Conservation (phyloP, 2,888 invertebrate genomes). For the Plutella xylostella region DNA sequence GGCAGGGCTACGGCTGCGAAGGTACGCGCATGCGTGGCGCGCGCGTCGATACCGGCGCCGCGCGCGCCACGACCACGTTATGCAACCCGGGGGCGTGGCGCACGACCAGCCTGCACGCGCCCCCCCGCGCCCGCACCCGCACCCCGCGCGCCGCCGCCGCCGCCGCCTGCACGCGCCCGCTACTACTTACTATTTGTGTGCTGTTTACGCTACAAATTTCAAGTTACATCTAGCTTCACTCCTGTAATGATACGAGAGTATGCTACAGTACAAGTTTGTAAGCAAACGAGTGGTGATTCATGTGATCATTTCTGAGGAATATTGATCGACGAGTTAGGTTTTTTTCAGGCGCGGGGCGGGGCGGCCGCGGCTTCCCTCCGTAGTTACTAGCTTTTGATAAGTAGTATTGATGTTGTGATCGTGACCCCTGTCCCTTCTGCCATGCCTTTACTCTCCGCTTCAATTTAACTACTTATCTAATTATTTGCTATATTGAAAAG, state of each 20-base stretch:
- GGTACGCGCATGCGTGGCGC: conserved; percentile 76
- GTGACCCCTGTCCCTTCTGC: too few species aligned
- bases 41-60: conserved; percentile 7
- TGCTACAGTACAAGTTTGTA: too few species aligned
- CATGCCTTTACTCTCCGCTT: too few species aligned
- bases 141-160: conserved; percentile 29
- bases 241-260: too few species aligned
- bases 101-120: conserved; percentile 23
- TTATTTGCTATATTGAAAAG: too few species aligned
- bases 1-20: conserved; percentile 99
- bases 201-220: too few species aligned
- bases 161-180: conserved; percentile 24
- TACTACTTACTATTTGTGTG: too few species aligned
- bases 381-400: too few species aligned
- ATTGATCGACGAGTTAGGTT: conserved; percentile 63
- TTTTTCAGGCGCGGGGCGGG: conserved; percentile 38
- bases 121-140: conserved; percentile 63
- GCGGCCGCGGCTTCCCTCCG: conserved; percentile 28
- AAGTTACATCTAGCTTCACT: too few species aligned
- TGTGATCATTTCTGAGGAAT: conserved; percentile 35
- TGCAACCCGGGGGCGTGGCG: conserved; percentile 9
- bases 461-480: too few species aligned
- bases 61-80: conserved; percentile 6
- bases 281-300: too few species aligned
- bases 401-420: conserved; percentile 24